Percentiles rank a stretch among this genome's conserved stretches.
Conservation (phyloP, 1,140 invertebrate genomes). For the Bombus superbus region DNA sequence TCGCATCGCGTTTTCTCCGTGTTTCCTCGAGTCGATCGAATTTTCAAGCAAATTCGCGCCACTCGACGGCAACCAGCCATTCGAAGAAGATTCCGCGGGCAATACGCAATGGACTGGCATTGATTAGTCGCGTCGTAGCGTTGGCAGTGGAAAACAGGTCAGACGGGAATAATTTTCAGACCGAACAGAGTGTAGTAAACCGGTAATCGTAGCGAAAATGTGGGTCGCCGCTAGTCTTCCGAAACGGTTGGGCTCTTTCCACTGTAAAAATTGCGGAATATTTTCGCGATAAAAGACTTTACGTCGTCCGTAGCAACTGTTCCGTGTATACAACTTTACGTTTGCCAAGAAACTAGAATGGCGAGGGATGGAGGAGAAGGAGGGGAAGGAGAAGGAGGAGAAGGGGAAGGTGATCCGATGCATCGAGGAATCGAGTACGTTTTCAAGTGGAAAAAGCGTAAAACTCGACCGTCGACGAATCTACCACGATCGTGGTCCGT, state of each 20-base stretch:
- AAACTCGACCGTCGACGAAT: neutral
- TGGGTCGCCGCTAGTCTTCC: constrained; percentile 18
- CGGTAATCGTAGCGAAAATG: constrained; percentile 26
- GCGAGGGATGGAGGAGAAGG: no score
- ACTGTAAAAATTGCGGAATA: constrained; percentile 1
- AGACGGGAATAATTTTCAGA: constrained; percentile 37
- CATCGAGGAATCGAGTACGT: neutral
- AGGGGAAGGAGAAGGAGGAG: no score
- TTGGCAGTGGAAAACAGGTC: constrained; percentile 32
- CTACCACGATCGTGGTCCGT: neutral
- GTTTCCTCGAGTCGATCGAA: neutral
- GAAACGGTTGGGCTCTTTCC: constrained; percentile 7
- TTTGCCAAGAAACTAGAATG: neutral
- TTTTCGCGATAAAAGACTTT: neutral
- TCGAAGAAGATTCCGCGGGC: neutral
- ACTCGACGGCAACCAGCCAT: neutral
- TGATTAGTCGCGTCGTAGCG: constrained; percentile 6
- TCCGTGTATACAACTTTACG: neutral
- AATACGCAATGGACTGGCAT: constrained; percentile 7
- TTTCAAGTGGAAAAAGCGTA: neutral
- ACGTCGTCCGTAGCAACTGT: neutral
- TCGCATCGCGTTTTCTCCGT: neutral
- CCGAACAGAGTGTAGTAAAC: constrained; percentile 27
- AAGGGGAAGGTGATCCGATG: no score
- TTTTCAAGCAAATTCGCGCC: neutral